These are phyloP conservation scores for Echeneis naucrates DNA, from an alignment of 2,797 vertebrate genomes.

Conservation along the genomic window DNA sequence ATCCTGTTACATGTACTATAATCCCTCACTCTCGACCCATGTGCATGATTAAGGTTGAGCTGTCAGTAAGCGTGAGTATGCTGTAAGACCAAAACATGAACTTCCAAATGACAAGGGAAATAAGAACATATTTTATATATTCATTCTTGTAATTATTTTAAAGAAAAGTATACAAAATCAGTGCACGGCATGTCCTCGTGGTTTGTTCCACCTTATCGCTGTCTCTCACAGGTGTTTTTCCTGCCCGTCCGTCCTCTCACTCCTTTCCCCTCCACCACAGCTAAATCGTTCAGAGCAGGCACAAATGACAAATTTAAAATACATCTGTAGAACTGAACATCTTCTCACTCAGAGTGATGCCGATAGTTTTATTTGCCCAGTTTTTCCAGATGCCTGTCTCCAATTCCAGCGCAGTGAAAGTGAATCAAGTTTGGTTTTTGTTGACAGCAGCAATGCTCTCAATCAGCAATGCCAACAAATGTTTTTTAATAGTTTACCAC, in stretches of 20 bases:
- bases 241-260: background rate
- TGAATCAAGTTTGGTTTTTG: background rate
- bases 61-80: constrained; percentile 2
- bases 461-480: background rate
- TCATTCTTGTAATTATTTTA: background rate
- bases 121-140: background rate
- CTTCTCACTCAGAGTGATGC: background rate
- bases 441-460: background rate
- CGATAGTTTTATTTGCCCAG: background rate
- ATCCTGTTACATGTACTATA: constrained; percentile 62
- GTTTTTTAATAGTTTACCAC: constrained; percentile 15
- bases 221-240: background rate
- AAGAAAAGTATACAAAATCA: background rate
- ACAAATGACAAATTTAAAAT: background rate
- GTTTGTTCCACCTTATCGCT: constrained; percentile 5
- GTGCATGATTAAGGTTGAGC: constrained; percentile 38
- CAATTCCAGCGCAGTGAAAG: background rate
- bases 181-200: background rate
- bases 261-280: background rate
- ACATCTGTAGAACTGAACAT: background rate
- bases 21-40: constrained; percentile 34
- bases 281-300: background rate
- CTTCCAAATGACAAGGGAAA: background rate
- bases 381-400: background rate
- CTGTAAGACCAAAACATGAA: background rate